Percentiles rank a stretch among this genome's conserved stretches.
These are phyloP conservation scores for Penaeus chinensis DNA, from an alignment of 1,140 invertebrate species.

Conservation along the genomic window DNA sequence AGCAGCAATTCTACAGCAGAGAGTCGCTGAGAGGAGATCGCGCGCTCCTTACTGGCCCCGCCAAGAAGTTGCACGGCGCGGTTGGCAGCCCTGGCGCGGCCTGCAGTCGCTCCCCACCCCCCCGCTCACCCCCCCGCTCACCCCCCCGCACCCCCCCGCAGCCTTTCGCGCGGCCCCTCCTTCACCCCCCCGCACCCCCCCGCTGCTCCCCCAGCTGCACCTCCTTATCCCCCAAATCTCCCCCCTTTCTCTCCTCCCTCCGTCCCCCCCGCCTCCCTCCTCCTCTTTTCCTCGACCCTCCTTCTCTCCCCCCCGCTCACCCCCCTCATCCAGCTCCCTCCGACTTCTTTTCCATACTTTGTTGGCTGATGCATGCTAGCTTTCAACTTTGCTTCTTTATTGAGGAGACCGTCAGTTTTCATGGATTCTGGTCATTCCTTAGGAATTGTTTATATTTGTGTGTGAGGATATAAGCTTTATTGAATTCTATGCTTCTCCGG, in stretches of 20 bases:
- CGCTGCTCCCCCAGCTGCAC: constrained; percentile 36
- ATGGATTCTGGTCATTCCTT: constrained; percentile 47
- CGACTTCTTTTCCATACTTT: constrained; percentile 54
- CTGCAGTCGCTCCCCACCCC: constrained; percentile 1
- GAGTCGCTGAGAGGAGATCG: too few relatives aligned
- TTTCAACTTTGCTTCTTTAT: constrained; percentile 59
- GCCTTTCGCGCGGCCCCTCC: constrained; percentile 28
- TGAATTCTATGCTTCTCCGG: constrained; percentile 37
- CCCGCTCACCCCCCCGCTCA: constrained; percentile 5
- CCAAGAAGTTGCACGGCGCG: constrained; percentile 25
- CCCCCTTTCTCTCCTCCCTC: background rate
- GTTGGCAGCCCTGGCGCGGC: constrained; percentile 49
- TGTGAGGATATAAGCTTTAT: constrained; percentile 4
- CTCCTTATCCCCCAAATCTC: constrained; percentile 28
- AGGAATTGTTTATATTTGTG: constrained; percentile 31
- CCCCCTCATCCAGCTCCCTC: constrained; percentile 54
- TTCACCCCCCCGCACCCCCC: constrained; percentile 14
- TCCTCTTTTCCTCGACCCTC: background rate
- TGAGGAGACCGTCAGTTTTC: constrained; percentile 55
- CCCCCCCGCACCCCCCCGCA: background rate
- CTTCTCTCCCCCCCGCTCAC: constrained; percentile 1
- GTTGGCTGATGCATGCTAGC: constrained; percentile 57
- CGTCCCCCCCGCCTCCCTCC: background rate
- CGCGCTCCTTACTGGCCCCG: constrained; percentile 1
- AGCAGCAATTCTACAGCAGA: too few relatives aligned